Percentiles rank a stretch among this genome's conserved stretches.
phyloP scores from a whole-genome alignment of 2,888 invertebrate species.

The Apeira syringaria region DNA sequence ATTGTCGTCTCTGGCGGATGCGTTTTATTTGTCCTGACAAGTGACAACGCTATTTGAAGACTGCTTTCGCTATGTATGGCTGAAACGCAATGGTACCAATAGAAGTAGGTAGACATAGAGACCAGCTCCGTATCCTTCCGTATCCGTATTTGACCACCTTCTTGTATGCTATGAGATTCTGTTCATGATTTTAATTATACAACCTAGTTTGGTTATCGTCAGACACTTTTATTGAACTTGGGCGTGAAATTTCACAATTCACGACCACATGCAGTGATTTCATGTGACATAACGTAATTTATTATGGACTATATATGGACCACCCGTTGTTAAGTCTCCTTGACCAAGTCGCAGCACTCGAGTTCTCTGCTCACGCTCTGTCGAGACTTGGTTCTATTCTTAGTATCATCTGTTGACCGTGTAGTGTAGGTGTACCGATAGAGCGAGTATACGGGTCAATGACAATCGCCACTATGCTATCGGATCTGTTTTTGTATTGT shows the following conservation, averaged over 20 bases:
- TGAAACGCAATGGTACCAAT: no score
- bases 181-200: constrained; percentile 3
- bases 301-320: constrained; percentile 17
- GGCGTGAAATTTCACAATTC: constrained; percentile 9
- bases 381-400: constrained; percentile 24
- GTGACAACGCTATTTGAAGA: constrained; percentile 49
- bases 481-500: constrained; percentile 37
- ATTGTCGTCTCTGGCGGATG: constrained; percentile 63
- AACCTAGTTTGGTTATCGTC: constrained; percentile 10
- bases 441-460: constrained; percentile 24
- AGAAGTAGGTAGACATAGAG: neutral
- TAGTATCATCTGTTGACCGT: constrained; percentile 18
- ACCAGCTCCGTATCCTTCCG: neutral
- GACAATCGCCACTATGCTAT: constrained; percentile 18
- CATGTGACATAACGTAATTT: constrained; percentile 20
- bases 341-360: constrained; percentile 27
- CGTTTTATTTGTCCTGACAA: constrained; percentile 60
- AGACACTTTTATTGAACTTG: constrained; percentile 1
- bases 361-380: constrained; percentile 20
- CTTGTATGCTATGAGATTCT: constrained; percentile 3
- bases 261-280: constrained; percentile 25
- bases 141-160: neutral
- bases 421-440: constrained; percentile 19
- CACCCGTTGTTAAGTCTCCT: constrained; percentile 26
- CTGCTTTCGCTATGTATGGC: constrained; percentile 33